Evolutionary conservation across 2,797 vertebrate species (phyloP), one percentile per base, ranked within the genome.

Genomic region (Phaenicophaeus curvirostris): DNA sequence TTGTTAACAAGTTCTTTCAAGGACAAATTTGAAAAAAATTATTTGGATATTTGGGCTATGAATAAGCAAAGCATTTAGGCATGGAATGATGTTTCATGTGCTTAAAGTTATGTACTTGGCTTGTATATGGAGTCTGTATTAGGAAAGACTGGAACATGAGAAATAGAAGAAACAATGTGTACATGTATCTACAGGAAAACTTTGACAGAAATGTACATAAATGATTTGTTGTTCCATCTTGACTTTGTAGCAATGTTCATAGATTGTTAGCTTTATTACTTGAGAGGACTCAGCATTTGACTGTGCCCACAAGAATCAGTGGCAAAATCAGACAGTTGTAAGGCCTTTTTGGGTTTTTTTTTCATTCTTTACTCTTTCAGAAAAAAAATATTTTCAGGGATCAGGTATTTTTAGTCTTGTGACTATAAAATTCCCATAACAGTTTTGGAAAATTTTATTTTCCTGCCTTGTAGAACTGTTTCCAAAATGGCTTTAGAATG

Each of bases 1-100:
- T 66, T 82, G n/a, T 80, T 92, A 85, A 74, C 11, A 90, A 72
- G 24, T 72, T 82, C n/a, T 72, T 95, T 83, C 69, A 62, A 75
- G 50, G 63, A 28, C 15, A 90, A 74, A 81, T 94, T 73, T 84
- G 33, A 74, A 92, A 51, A 94, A 72, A 48, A 31, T 2, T 15
- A 30, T 33, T 65, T 94, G 30, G 57, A n/a, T 93, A 68, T 83
- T 87, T 95, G n/a, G 17, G 17, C 62, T 71, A 42, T 87, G 72
- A 92, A 65, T 87, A 90, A 87, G 33, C 53, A 91, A 67, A 74
- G 12, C 15, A 42, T 48, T 91, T 87, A 91, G n/a, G 24, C 50
- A 59, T 62, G 23, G 62, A 61, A 11, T 44, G 16, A 16, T 58
- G 24, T 87, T 87, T 72, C 61, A 37, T 89, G 31, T 89, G 30